Percentiles rank a stretch among this genome's conserved stretches.
phyloP scores from a whole-genome alignment of 2,113 vertebrate genomes.

The Grammomys surdaster region DNA sequence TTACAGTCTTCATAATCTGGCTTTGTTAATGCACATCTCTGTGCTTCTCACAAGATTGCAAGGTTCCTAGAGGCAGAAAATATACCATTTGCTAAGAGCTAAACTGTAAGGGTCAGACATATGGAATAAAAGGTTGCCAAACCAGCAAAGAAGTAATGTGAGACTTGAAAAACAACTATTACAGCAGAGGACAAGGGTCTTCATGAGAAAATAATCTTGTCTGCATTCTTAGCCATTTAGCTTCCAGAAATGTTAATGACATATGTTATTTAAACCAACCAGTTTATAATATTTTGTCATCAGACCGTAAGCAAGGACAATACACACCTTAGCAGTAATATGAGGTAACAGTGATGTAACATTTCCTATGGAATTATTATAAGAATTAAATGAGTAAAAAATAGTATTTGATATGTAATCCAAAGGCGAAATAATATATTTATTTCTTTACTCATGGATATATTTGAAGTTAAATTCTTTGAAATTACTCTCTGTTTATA shows the following conservation, averaged over 20 bases:
- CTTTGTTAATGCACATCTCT: not conserved
- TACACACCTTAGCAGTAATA: not conserved
- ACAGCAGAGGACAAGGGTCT: not conserved
- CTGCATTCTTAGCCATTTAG: not conserved
- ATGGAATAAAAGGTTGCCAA: not conserved
- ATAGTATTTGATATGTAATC: not conserved
- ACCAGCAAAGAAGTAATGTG: not conserved
- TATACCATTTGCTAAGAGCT: not conserved
- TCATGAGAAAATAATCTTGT: not conserved
- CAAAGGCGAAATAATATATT: not conserved
- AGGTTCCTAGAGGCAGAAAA: not conserved
- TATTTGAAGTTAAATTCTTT: conserved; percentile 22
- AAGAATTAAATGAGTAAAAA: not conserved
- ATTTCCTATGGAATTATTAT: not conserved
- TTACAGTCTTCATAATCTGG: not conserved
- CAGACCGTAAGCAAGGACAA: fast-evolving
- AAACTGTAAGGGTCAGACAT: not conserved
- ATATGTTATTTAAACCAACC: not conserved
- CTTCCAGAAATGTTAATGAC: not conserved
- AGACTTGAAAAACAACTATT: not conserved
- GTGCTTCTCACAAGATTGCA: not conserved
- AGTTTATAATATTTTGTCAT: not conserved
- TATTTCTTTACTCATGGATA: conserved; percentile 7
- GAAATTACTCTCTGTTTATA: conserved; percentile 16
- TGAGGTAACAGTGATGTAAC: not conserved